Evolutionary conservation across 2,113 vertebrate species (phyloP).

Genomic region (Tachysurus vachellii): DNA sequence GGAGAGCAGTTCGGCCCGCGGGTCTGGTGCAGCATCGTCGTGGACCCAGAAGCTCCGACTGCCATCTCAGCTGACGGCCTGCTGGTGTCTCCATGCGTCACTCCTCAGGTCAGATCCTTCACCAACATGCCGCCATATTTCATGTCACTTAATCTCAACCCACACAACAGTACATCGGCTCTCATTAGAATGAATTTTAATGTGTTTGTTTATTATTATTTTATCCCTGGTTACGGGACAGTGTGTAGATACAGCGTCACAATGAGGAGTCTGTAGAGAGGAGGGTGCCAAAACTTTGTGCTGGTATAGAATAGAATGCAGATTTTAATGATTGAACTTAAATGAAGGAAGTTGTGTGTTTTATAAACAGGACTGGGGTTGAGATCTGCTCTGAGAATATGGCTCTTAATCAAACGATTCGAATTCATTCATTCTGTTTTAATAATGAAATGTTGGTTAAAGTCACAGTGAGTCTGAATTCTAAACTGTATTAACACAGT

Average conservation of each 20-base stretch:
- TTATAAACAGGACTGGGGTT: no score
- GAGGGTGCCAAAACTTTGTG: conserved; percentile 5
- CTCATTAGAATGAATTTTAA: not conserved
- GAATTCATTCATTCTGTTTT: no score
- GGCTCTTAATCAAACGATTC: no score
- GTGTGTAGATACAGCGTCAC: not conserved
- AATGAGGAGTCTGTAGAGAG: not conserved
- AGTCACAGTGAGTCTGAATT: no score
- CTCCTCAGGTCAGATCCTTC: conserved; percentile 73
- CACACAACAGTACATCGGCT: not conserved
- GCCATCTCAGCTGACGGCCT: conserved; percentile 68
- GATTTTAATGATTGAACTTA: not conserved
- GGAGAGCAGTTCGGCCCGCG: conserved; percentile 95
- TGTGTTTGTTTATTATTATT: not conserved
- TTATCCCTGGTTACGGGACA: not conserved
- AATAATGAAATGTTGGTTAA: no score
- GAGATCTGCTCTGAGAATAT: no score
- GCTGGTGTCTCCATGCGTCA: conserved; percentile 69
- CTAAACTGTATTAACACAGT: no score
- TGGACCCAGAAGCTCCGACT: conserved; percentile 78
- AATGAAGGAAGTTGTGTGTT: no score
- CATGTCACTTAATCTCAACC: not conserved
- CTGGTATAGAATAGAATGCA: not conserved
- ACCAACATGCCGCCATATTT: not conserved
- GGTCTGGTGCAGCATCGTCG: conserved; percentile 97